A percentile compares a stretch with the other conserved stretches of the same genome.
Conservation (phyloP, 2,797 vertebrate species). For the Denticeps clupeoides region DNA sequence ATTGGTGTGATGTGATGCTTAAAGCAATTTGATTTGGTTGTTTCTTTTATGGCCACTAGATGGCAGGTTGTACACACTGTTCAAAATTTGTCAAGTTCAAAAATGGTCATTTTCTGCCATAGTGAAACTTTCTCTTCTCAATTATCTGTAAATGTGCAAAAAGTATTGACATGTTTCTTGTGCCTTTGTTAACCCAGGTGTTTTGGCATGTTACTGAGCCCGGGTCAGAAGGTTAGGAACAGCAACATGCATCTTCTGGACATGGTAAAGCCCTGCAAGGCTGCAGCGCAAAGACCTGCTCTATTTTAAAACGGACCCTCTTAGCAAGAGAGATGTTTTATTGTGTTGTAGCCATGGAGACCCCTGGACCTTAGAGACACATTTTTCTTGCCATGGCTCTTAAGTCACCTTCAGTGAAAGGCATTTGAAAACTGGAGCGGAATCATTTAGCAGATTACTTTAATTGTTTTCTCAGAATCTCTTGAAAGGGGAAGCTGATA, state of each 20-base stretch:
- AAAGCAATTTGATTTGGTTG: no score
- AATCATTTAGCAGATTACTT: conserved; percentile 14
- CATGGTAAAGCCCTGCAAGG: conserved; percentile 67
- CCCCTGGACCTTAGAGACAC: conserved; percentile 4
- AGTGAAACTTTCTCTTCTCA: no score
- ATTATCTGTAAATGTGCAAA: no score
- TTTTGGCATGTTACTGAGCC: conserved; percentile 95
- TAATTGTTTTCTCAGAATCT: conserved; percentile 7
- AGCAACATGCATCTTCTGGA: conserved; percentile 95
- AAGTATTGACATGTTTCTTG: no score
- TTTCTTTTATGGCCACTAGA: no score
- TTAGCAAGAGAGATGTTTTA: conserved; percentile 13
- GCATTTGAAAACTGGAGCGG: conserved; percentile 2
- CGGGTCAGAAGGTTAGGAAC: conserved; percentile 90
- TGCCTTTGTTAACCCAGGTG: conserved; percentile 65
- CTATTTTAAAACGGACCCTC: neutral
- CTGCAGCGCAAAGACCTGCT: neutral
- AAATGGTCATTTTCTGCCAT: no score
- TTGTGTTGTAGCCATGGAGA: neutral
- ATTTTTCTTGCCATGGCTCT: conserved; percentile 7
- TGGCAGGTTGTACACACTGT: no score
- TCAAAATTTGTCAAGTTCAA: no score
- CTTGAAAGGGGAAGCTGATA: neutral
- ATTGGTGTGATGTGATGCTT: no score
- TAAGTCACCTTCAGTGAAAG: conserved; percentile 6